Conservation (phyloP, 2,113 vertebrate species). For the Saimiri boliviensis region DNA sequence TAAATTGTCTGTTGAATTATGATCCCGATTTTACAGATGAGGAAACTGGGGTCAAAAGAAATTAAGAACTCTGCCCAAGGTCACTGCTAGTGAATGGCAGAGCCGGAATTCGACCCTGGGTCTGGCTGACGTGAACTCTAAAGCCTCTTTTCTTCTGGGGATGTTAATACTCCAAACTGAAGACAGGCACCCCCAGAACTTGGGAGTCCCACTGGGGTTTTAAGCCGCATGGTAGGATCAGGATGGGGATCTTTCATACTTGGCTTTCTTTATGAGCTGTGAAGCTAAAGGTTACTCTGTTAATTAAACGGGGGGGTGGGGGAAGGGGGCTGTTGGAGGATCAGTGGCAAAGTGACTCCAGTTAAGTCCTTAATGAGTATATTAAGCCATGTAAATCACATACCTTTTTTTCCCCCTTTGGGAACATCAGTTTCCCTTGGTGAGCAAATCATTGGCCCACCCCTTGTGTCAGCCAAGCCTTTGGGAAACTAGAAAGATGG, state of each 20-base stretch:
- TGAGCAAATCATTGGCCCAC: constrained; percentile 37
- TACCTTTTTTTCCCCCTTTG: constrained; percentile 29
- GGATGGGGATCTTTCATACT: constrained; percentile 45
- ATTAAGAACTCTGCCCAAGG: background rate
- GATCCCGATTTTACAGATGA: background rate
- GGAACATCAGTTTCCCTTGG: constrained; percentile 47
- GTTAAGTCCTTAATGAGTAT: constrained; percentile 74
- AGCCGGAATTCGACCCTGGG: background rate
- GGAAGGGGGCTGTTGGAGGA: constrained; percentile 31
- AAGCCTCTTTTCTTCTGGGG: background rate
- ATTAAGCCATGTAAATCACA: constrained; percentile 75
- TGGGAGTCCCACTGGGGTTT: constrained; percentile 61
- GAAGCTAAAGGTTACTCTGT: constrained; percentile 60
- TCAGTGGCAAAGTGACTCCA: constrained; percentile 70
- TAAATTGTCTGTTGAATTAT: background rate
- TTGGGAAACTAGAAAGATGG: background rate
- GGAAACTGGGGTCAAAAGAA: background rate
- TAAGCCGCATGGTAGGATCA: constrained; percentile 51
- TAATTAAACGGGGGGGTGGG: constrained; percentile 59
- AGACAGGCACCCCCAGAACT: background rate
- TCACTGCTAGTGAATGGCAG: background rate
- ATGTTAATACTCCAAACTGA: constrained; percentile 38
- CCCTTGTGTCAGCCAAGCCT: background rate
- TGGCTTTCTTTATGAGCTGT: constrained; percentile 65
- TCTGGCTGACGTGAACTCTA: background rate